Evolutionary conservation across 2,888 invertebrate species (phyloP), one percentile per base, ranked within the genome.

Genomic region (Cataglyphis albicans): DNA sequence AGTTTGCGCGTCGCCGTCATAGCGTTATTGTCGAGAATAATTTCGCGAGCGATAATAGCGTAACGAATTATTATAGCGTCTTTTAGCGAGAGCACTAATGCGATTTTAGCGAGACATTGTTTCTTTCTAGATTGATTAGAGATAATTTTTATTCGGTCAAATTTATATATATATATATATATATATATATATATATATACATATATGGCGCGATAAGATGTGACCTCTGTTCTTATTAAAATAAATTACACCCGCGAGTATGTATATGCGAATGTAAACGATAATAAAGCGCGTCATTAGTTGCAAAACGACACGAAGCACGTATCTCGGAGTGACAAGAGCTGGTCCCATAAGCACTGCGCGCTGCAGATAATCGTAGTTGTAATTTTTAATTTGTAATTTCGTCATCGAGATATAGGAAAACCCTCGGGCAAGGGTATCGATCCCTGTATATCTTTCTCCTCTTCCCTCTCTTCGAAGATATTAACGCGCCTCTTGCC

Each of bases 381-480:
- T 72, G 78, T 78, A 80, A 80, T 18, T 78, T 64, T 78, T 80
- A 21, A 80, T 80, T 80, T 80, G 44, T 80, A 80, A 80, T 61
- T 73, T 70, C 41, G 59, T 73, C 55, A 29, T 41, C 55, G 55
- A 55, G 73, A 48, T 55, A 41, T 59, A 44, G 32, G n/a, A 52
- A 18, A 52, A 67, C 41, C 44, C 21, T 32, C 32, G 52, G 74
- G 73, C 35, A 25, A 35, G 78, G 35, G 12, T n/a, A 74, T 59
- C 74, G 59, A 72, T 44, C 18, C 44, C 55, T 48, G 73, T 59
- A 44, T 76, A 38, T 76, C 72, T 68, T 29, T 55, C 18, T 57
- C 44, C 55, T 48, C 61, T 35, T 32, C 52, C 21, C n/a, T 55
- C 52, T 21, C 21, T 5, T 72, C 57, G 32, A 57, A 72, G 41